These are phyloP conservation scores for Scopus umbretta DNA, from an alignment of 2,113 vertebrate species.

Conservation along the genomic window DNA sequence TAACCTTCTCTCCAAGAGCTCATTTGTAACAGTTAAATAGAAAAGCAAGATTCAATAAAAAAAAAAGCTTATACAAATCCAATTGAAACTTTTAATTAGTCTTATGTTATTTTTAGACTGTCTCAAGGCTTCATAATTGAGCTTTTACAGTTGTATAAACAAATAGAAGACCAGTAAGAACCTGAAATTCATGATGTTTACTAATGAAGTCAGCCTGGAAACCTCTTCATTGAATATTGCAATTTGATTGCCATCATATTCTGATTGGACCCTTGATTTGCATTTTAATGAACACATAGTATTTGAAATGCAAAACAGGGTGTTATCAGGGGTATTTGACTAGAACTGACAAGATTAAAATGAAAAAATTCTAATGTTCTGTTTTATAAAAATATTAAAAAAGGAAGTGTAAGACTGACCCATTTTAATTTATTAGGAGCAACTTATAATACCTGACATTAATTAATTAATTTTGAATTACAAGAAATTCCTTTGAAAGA, in stretches of 20 bases:
- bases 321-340: constrained; percentile 66
- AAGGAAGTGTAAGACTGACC: constrained; percentile 21
- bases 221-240: constrained; percentile 71
- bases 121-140: constrained; percentile 67
- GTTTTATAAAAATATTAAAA: constrained; percentile 68
- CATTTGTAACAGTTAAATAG: constrained; percentile 16
- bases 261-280: constrained; percentile 73
- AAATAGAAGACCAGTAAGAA: constrained; percentile 66
- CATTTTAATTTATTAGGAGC: constrained; percentile 57
- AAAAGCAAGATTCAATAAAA: constrained; percentile 36
- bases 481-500: constrained; percentile 37
- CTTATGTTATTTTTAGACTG: constrained; percentile 66
- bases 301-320: constrained; percentile 70
- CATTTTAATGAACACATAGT: constrained; percentile 67
- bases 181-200: constrained; percentile 71
- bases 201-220: constrained; percentile 70
- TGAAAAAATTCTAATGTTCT: constrained; percentile 62
- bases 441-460: constrained; percentile 45
- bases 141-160: constrained; percentile 67
- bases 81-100: constrained; percentile 68
- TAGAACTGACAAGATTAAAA: constrained; percentile 67
- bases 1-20: neutral
- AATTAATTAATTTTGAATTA: constrained; percentile 65
- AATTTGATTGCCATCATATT: constrained; percentile 73
- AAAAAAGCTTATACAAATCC: constrained; percentile 46